Percentiles rank a stretch among this genome's conserved stretches.
These are phyloP conservation scores for Aphrophora alni DNA, from an alignment of 2,888 invertebrate species.

Conservation along the genomic window DNA sequence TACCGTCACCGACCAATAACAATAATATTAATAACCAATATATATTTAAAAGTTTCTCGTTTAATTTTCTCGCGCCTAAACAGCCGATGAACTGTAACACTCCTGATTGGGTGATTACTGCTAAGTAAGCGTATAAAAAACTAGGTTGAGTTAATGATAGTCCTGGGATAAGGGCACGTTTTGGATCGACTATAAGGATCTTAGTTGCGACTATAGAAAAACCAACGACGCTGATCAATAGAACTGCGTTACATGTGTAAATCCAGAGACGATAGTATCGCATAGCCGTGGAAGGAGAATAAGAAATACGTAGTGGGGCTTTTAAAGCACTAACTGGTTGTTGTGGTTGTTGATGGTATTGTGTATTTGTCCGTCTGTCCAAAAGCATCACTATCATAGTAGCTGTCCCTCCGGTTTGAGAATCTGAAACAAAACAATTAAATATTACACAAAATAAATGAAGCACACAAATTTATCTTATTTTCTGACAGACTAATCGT, in stretches of 20 bases:
- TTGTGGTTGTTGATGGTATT: conserved; percentile 34
- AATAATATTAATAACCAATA: conserved; percentile 83
- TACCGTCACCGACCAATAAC: conserved; percentile 81
- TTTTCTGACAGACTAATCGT: too few species aligned
- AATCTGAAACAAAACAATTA: background rate
- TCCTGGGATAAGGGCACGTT: conserved; percentile 74
- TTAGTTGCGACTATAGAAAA: conserved; percentile 55
- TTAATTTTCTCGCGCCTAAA: conserved; percentile 79
- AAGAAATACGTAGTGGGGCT: conserved; percentile 30
- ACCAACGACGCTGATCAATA: conserved; percentile 79
- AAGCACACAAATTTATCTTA: too few species aligned
- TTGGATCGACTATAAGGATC: conserved; percentile 69
- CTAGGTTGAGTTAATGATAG: conserved; percentile 79
- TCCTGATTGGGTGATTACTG: conserved; percentile 74
- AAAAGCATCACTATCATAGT: conserved; percentile 37
- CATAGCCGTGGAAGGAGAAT: conserved; percentile 60
- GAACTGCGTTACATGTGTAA: conserved; percentile 89
- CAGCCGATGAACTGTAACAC: conserved; percentile 74
- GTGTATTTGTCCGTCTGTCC: conserved; percentile 29
- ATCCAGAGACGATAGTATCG: conserved; percentile 91
- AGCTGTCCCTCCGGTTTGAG: background rate
- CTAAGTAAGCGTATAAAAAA: conserved; percentile 84
- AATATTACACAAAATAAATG: too few species aligned
- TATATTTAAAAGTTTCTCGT: conserved; percentile 79
- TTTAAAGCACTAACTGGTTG: conserved; percentile 35